Evolutionary conservation across 2,113 vertebrate genomes (phyloP).

Genomic region (Ramphastos sulfuratus): DNA sequence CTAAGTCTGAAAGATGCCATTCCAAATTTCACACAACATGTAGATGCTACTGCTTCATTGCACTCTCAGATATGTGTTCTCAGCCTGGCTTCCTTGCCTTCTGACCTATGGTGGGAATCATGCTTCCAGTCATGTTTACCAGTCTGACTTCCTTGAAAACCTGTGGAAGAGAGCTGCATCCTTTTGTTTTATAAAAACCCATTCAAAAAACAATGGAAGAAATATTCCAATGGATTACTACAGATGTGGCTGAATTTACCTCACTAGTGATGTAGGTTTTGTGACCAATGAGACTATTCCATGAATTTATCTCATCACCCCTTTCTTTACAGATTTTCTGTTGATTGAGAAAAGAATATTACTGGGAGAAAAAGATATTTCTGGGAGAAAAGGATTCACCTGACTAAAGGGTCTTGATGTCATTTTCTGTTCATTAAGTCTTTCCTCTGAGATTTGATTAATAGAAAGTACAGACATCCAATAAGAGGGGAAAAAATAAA

Average conservation of each 20-base stretch:
- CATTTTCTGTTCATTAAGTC: not conserved
- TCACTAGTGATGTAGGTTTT: too few relatives aligned
- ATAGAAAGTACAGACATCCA: not conserved
- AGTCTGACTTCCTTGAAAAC: not conserved
- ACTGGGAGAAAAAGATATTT: not conserved
- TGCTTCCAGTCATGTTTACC: not conserved
- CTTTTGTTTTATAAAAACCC: not conserved
- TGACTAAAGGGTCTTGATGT: not conserved
- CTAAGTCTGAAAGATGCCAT: not conserved
- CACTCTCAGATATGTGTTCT: accelerated
- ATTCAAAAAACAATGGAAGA: not conserved
- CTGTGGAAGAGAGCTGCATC: not conserved
- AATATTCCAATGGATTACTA: not conserved
- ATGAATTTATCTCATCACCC: not conserved
- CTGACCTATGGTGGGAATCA: accelerated
- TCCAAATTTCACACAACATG: not conserved
- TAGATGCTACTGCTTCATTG: not conserved
- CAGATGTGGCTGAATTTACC: not conserved
- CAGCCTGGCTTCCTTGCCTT: not conserved
- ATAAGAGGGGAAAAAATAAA: not conserved
- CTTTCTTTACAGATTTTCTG: not conserved
- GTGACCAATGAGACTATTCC: too few relatives aligned
- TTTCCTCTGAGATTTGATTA: not conserved
- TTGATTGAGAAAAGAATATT: not conserved
- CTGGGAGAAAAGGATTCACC: not conserved